A percentile compares a stretch with the other conserved stretches of the same genome.
Evolutionary conservation across 2,113 vertebrate species (phyloP).

Genomic region (Oryzias curvinotus): DNA sequence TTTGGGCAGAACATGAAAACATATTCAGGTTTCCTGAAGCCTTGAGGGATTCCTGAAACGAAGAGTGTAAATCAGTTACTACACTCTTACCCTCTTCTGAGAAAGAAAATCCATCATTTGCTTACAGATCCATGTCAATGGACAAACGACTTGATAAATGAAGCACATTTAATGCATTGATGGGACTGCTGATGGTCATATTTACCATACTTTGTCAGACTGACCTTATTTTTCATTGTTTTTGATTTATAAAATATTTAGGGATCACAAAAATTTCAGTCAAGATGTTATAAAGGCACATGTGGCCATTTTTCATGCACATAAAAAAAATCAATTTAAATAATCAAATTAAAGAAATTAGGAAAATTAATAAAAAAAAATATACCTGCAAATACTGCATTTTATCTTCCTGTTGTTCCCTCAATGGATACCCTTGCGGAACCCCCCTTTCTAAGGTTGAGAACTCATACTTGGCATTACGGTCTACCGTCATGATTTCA

Average conservation of each 20-base stretch:
- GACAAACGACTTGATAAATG: constrained; percentile 18
- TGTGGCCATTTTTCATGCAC: constrained; percentile 74
- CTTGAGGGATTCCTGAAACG: constrained; percentile 57
- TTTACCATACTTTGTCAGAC: constrained; percentile 71
- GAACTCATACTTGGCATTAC: constrained; percentile 86
- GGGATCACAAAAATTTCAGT: constrained; percentile 46
- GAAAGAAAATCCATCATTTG: constrained; percentile 21
- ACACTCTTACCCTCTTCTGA: constrained; percentile 46
- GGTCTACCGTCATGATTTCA: constrained; percentile 86
- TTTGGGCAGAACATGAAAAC: constrained; percentile 54
- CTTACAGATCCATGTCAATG: constrained; percentile 20
- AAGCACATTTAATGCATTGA: constrained; percentile 44
- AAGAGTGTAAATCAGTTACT: constrained; percentile 57
- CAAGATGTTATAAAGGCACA: constrained; percentile 45
- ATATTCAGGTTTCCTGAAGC: constrained; percentile 41
- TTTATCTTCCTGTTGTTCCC: constrained; percentile 86
- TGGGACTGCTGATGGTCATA: constrained; percentile 70
- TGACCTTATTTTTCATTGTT: constrained; percentile 54
- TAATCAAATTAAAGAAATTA: constrained; percentile 70
- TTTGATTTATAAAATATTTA: constrained; percentile 45
- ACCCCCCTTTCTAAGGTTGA: constrained; percentile 86
- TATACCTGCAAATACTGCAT: constrained; percentile 96
- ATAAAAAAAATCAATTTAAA: constrained; percentile 65
- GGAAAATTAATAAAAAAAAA: constrained; percentile 77
- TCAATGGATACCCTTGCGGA: constrained; percentile 82